These are phyloP conservation scores for Columba janthina DNA, from an alignment of 2,113 vertebrate genomes.

Conservation along the genomic window DNA sequence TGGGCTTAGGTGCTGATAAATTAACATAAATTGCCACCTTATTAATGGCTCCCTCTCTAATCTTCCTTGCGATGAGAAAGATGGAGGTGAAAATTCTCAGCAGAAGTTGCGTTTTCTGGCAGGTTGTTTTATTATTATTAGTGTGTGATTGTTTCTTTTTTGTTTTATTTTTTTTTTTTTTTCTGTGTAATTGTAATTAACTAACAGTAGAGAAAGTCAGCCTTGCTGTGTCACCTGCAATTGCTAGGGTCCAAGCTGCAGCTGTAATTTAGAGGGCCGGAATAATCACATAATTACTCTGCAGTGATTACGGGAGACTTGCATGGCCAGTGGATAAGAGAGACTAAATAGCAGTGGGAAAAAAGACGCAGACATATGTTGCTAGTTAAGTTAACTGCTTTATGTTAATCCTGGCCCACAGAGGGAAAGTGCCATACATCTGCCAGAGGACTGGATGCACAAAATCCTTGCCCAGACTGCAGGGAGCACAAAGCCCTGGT, in stretches of 20 bases:
- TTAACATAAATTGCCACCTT: slow-evolving; percentile 41
- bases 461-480: not conserved
- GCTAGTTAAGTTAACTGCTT: slow-evolving; percentile 47
- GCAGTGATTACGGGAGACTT: slow-evolving; percentile 46
- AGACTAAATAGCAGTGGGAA: slow-evolving; percentile 48
- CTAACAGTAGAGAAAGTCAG: slow-evolving; percentile 19
- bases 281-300: slow-evolving; percentile 70
- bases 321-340: slow-evolving; percentile 60
- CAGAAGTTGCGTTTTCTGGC: not conserved
- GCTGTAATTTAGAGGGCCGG: slow-evolving; percentile 65
- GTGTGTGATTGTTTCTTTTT: not conserved
- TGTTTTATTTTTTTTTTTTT: not conserved
- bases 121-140: not conserved
- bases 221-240: slow-evolving; percentile 33
- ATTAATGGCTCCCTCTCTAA: slow-evolving; percentile 25
- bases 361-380: slow-evolving; percentile 54
- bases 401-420: slow-evolving; percentile 16
- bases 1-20: slow-evolving; percentile 25
- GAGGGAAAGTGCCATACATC: not conserved
- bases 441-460: not conserved
- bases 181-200: slow-evolving; percentile 44
- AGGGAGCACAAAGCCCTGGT: not conserved
- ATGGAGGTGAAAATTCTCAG: not conserved
- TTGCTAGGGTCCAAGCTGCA: slow-evolving; percentile 51
- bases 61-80: slow-evolving; percentile 10